These are phyloP conservation scores for Hylaeus anthracinus DNA, from an alignment of 1,140 invertebrate genomes.

Conservation along the genomic window DNA sequence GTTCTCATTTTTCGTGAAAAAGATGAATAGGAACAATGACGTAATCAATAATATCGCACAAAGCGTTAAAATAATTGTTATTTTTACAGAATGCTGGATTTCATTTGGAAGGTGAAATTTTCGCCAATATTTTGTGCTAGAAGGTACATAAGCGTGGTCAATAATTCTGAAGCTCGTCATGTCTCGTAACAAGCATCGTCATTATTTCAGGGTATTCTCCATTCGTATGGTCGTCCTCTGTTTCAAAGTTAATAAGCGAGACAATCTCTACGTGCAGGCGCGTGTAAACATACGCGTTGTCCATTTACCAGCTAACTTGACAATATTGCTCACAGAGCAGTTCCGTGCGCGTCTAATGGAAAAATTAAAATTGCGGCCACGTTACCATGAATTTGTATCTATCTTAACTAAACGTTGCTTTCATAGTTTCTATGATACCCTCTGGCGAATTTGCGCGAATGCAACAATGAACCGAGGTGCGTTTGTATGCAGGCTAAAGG, in stretches of 20 bases:
- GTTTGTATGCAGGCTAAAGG: too few species aligned
- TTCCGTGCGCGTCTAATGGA: constrained; percentile 3
- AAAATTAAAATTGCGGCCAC: constrained; percentile 2
- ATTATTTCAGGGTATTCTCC: neutral
- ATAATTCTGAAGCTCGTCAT: neutral
- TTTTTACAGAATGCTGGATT: constrained; percentile 34
- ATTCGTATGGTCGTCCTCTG: neutral
- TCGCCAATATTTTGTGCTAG: constrained; percentile 12
- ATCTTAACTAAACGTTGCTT: constrained; percentile 2
- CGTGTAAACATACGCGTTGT: neutral
- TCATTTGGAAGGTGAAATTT: constrained; percentile 16
- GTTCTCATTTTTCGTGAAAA: too few species aligned
- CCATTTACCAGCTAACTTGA: constrained; percentile 5
- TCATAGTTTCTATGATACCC: neutral
- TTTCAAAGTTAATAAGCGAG: constrained; percentile 19
- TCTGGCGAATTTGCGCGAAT: too few species aligned
- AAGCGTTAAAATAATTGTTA: constrained; percentile 33
- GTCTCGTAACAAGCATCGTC: neutral
- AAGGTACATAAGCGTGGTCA: neutral
- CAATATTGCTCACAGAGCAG: neutral
- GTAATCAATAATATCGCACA: constrained; percentile 41
- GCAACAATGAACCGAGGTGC: too few species aligned
- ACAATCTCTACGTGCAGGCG: neutral
- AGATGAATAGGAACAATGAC: neutral
- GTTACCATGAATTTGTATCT: constrained; percentile 4